phyloP scores from a whole-genome alignment of 2,888 invertebrate species.

The Macaria notata region DNA sequence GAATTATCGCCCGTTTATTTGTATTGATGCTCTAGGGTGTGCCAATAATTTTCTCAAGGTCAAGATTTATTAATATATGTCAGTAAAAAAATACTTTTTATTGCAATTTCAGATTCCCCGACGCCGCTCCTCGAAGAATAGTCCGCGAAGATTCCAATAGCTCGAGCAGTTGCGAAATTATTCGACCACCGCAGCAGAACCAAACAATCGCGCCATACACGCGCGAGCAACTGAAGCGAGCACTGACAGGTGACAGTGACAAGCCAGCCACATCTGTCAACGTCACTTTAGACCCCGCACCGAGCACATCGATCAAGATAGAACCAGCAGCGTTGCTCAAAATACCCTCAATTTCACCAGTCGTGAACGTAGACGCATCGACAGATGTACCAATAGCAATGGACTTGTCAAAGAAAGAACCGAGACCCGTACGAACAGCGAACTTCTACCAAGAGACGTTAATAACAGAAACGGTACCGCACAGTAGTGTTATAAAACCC shows the following conservation, averaged over 20 bases:
- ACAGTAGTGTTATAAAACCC: constrained; percentile 64
- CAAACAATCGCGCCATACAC: constrained; percentile 25
- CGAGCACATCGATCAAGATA: constrained; percentile 15
- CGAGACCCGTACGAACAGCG: constrained; percentile 53
- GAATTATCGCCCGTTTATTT: too few species aligned
- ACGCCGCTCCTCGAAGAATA: constrained; percentile 52
- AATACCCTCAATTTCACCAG: constrained; percentile 6
- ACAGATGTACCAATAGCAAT: constrained; percentile 61
- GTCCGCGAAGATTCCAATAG: constrained; percentile 69
- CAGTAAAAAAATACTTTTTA: neutral
- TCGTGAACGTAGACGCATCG: constrained; percentile 7
- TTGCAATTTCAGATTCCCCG: constrained; percentile 53
- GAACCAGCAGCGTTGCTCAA: constrained; percentile 13
- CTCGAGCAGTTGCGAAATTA: constrained; percentile 56
- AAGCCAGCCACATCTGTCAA: constrained; percentile 38
- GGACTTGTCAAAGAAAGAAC: constrained; percentile 61
- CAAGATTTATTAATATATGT: too few species aligned
- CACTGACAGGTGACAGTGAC: constrained; percentile 50
- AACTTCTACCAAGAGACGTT: constrained; percentile 76
- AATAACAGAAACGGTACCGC: constrained; percentile 50
- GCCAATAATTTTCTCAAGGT: too few species aligned
- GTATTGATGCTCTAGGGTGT: too few species aligned
- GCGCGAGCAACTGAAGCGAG: constrained; percentile 46
- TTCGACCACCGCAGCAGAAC: constrained; percentile 27
- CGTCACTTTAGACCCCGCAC: constrained; percentile 37